Conservation (phyloP, 2,113 vertebrate genomes). For the Pyrgilauda ruficollis region DNA sequence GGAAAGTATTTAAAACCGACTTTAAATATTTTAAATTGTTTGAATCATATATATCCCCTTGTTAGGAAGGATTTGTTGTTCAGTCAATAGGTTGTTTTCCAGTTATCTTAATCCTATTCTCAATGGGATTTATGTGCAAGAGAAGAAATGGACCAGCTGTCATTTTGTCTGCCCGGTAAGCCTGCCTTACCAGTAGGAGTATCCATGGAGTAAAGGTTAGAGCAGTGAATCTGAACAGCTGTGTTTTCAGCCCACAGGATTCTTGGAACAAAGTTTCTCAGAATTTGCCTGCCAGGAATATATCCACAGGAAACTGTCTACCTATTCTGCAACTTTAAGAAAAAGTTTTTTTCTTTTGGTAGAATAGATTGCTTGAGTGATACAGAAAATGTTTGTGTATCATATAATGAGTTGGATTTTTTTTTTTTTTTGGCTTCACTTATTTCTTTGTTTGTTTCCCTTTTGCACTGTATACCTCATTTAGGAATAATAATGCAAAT, state of each 20-base stretch:
- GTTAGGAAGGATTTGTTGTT: constrained; percentile 28
- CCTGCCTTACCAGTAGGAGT: not conserved
- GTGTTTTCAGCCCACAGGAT: not conserved
- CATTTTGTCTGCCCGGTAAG: constrained; percentile 48
- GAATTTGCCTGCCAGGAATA: constrained; percentile 2
- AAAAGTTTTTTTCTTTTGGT: not conserved
- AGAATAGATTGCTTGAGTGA: not conserved
- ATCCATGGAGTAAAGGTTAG: not conserved
- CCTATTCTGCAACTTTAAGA: not conserved
- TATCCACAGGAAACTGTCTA: constrained; percentile 3
- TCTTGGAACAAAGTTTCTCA: constrained; percentile 49
- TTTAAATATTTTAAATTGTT: not conserved
- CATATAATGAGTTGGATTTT: not conserved
- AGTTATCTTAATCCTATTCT: constrained; percentile 65
- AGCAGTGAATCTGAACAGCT: constrained; percentile 42
- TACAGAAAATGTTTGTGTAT: not conserved
- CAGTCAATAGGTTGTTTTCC: constrained; percentile 35
- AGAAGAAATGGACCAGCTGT: constrained; percentile 66
- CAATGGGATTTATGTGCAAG: constrained; percentile 67
- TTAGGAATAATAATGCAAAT: constrained; percentile 13
- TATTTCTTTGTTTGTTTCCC: not conserved
- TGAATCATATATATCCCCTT: not conserved
- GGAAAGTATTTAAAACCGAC: constrained; percentile 6
- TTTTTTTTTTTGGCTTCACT: not conserved
- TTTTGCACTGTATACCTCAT: constrained; percentile 11